Evolutionary conservation across 2,888 invertebrate species (phyloP).

Genomic region (Cheilosia grossa): DNA sequence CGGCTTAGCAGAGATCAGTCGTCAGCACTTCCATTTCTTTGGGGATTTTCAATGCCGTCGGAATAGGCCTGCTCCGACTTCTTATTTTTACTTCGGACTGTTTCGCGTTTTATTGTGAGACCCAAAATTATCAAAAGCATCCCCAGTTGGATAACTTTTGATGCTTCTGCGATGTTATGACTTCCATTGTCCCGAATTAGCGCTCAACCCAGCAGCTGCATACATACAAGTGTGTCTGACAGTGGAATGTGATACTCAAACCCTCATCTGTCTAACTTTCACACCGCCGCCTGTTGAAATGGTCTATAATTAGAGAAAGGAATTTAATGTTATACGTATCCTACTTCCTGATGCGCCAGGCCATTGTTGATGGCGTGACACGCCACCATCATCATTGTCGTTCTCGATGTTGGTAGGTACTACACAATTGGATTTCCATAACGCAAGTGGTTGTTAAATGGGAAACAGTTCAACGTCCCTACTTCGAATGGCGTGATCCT

Average conservation of each 20-base stretch:
- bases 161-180: background rate
- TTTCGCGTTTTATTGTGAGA: background rate
- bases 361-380: constrained; percentile 50
- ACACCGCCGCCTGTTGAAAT: constrained; percentile 4
- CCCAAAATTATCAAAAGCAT: background rate
- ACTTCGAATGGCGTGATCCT: constrained; percentile 23
- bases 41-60: too few relatives aligned
- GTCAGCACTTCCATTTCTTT: too few relatives aligned
- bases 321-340: constrained; percentile 22
- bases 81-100: too few relatives aligned
- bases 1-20: background rate
- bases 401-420: background rate
- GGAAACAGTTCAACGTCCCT: constrained; percentile 34
- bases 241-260: background rate
- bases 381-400: constrained; percentile 38
- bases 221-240: background rate
- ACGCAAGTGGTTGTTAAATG: background rate
- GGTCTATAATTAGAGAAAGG: constrained; percentile 41
- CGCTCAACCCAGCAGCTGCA: background rate
- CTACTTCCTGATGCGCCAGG: constrained; percentile 37
- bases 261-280: constrained; percentile 10
- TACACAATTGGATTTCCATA: constrained; percentile 15
- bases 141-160: too few relatives aligned
- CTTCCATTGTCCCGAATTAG: background rate
- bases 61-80: too few relatives aligned